Evolutionary conservation across 2,113 vertebrate genomes (phyloP).

Genomic region (Abramis brama): DNA sequence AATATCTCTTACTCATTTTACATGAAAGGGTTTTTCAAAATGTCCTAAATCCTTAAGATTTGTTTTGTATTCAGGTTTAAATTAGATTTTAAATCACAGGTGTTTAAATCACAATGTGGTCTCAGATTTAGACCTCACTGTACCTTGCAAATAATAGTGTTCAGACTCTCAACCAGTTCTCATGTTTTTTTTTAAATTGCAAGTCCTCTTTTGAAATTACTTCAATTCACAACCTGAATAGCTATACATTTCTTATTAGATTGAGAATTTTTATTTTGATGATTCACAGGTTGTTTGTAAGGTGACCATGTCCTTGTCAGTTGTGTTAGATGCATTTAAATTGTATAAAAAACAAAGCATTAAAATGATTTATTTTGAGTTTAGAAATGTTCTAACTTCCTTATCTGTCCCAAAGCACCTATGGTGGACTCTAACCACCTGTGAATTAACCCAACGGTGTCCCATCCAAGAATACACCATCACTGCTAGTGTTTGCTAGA

Average conservation of each 20-base stretch:
- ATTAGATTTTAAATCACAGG: neutral
- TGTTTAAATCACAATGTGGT: neutral
- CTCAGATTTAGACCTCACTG: neutral
- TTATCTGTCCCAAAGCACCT: too few relatives aligned
- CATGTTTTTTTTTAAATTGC: neutral
- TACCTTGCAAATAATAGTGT: neutral
- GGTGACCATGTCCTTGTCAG: neutral
- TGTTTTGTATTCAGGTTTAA: neutral
- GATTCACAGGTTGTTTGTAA: neutral
- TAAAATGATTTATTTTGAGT: too few relatives aligned
- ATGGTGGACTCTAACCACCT: too few relatives aligned
- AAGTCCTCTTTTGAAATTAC: neutral
- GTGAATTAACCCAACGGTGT: too few relatives aligned
- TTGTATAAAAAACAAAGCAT: too few relatives aligned
- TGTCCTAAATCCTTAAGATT: neutral
- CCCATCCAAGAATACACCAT: too few relatives aligned
- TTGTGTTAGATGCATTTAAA: neutral
- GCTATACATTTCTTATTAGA: neutral
- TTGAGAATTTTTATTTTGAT: conserved; percentile 16
- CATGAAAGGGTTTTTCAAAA: neutral
- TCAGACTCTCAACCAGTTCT: neutral
- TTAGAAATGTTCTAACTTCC: too few relatives aligned
- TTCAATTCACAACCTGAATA: neutral
- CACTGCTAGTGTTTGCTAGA: too few relatives aligned
- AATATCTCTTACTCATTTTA: neutral